Evolutionary conservation across 2,888 invertebrate genomes (phyloP).

Genomic region (Campaea margaritaria): DNA sequence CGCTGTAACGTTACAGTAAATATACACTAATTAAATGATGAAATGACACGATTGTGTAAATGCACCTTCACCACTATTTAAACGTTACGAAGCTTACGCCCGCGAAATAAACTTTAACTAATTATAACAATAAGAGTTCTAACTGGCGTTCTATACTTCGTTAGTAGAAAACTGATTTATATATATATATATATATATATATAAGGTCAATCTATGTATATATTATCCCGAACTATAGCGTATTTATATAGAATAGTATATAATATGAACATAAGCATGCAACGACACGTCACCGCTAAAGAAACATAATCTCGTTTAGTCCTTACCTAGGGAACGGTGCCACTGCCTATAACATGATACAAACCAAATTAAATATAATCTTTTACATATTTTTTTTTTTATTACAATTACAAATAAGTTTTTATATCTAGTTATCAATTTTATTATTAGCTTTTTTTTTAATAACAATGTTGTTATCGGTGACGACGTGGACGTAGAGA

Average conservation of each 20-base stretch:
- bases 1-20: slow-evolving; percentile 2
- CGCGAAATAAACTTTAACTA: slow-evolving; percentile 20
- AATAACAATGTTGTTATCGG: slow-evolving; percentile 53
- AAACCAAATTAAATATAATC: slow-evolving; percentile 62
- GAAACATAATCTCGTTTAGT: slow-evolving; percentile 33
- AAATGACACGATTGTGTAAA: slow-evolving; percentile 56
- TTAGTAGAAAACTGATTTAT: slow-evolving; percentile 37
- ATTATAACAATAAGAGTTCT: slow-evolving; percentile 24
- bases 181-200: slow-evolving; percentile 35
- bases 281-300: slow-evolving; percentile 41
- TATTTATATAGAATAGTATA: slow-evolving; percentile 41
- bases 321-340: slow-evolving; percentile 40
- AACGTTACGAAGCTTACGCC: slow-evolving; percentile 29
- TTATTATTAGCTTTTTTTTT: slow-evolving; percentile 65
- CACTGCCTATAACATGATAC: slow-evolving; percentile 49
- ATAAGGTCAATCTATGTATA: slow-evolving; percentile 38
- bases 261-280: slow-evolving; percentile 44
- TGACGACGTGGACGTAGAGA: slow-evolving; percentile 52
- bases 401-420: slow-evolving; percentile 72
- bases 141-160: slow-evolving; percentile 23
- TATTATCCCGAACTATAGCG: slow-evolving; percentile 40
- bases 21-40: slow-evolving; percentile 28
- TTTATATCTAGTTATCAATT: slow-evolving; percentile 69
- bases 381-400: slow-evolving; percentile 58
- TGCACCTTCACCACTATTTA: slow-evolving; percentile 73